phyloP scores from a whole-genome alignment of 2,113 vertebrate genomes.

The Sus scrofa region T2T-Sscrofa CM000820.6:81919001-81919500 shows the following conservation, averaged over 20 bases:
- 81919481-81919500: background rate
- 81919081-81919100: background rate
- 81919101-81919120: background rate
- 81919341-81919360: background rate
- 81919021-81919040: background rate
- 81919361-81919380: background rate
- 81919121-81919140: background rate
- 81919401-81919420: background rate
- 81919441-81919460: background rate
- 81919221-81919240: background rate
- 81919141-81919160: background rate
- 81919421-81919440: background rate
- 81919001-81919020: background rate
- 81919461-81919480: background rate
- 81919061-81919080: background rate
- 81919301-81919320: background rate
- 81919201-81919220: conserved; percentile 32
- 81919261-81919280: background rate
- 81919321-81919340: background rate
- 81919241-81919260: background rate
- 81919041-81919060: background rate
- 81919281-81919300: background rate
- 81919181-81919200: conserved; percentile 6
- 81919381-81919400: background rate
- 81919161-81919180: background rate